Conservation (phyloP, 1,140 invertebrate genomes). For the Dysdera silvatica region DNA sequence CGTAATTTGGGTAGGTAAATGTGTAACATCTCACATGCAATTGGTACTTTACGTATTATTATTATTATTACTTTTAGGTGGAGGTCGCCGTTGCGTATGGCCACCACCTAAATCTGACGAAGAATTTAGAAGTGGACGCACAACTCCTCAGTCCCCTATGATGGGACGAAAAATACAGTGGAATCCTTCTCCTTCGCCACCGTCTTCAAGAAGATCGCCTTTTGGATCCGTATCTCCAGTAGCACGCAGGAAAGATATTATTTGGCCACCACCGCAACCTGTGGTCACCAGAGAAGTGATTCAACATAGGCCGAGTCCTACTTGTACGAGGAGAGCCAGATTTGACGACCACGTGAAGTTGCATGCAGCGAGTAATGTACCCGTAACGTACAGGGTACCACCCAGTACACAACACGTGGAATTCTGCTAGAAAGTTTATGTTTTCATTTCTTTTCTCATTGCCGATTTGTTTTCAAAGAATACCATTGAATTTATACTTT, state of each 20-base stretch:
- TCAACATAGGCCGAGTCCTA: background rate
- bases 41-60: no score
- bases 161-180: slow-evolving; percentile 12
- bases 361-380: slow-evolving; percentile 24
- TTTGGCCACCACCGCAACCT: slow-evolving; percentile 23
- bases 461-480: no score
- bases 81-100: slow-evolving; percentile 23
- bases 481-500: no score
- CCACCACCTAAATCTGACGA: slow-evolving; percentile 9
- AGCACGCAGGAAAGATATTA: slow-evolving; percentile 12
- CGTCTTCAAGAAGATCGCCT: background rate
- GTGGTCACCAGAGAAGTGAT: slow-evolving; percentile 5
- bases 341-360: slow-evolving; percentile 25
- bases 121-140: slow-evolving; percentile 6
- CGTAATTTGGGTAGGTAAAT: background rate
- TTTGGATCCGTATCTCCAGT: background rate
- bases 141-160: slow-evolving; percentile 13
- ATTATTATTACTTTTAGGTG: slow-evolving; percentile 19
- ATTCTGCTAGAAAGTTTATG: slow-evolving; percentile 8
- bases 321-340: background rate
- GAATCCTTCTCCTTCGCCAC: slow-evolving; percentile 24
- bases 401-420: slow-evolving; percentile 32
- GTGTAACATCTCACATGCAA: no score
- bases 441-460: no score
- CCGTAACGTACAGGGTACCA: slow-evolving; percentile 32